A percentile compares a stretch with the other conserved stretches of the same genome.
Conservation (phyloP, 1,140 invertebrate species). For the Lepidurus packardi region DNA sequence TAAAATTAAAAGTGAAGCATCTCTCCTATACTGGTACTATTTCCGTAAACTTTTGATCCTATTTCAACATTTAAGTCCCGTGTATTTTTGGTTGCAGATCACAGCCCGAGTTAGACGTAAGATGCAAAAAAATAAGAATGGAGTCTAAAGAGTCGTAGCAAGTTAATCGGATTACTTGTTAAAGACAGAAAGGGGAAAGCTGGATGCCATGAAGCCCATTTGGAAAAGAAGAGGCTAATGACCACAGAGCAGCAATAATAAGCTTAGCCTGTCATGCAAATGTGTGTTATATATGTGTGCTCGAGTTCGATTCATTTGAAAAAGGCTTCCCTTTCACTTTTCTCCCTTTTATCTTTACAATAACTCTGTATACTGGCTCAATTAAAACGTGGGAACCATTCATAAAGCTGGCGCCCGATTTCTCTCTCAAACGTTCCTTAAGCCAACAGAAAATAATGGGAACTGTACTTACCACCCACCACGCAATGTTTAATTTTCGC, state of each 20-base stretch:
- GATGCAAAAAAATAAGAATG: no score
- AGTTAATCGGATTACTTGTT: no score
- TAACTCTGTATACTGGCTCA: not conserved
- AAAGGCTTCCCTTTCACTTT: not conserved
- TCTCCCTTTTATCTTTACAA: not conserved
- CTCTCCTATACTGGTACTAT: no score
- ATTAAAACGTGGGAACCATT: not conserved
- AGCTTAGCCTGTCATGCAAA: not conserved
- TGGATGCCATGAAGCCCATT: no score
- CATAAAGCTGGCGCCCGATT: not conserved
- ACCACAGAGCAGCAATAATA: not conserved
- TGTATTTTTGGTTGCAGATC: no score
- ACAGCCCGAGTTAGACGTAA: no score
- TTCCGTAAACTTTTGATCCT: no score
- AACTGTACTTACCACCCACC: not conserved
- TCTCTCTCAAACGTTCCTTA: not conserved
- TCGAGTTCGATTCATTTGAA: not conserved
- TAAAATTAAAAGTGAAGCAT: no score
- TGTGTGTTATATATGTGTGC: not conserved
- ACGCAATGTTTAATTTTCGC: constrained; percentile 13
- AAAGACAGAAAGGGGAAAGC: no score
- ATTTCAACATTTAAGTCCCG: no score
- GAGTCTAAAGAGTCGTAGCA: no score
- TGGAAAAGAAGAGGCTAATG: not conserved
- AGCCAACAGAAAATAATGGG: not conserved